Percentiles rank a stretch among this genome's conserved stretches.
These are phyloP conservation scores for Gnathonemus echidnorhynchus DNA, from an alignment of 2,113 vertebrate genomes.

Conservation along the genomic window DNA sequence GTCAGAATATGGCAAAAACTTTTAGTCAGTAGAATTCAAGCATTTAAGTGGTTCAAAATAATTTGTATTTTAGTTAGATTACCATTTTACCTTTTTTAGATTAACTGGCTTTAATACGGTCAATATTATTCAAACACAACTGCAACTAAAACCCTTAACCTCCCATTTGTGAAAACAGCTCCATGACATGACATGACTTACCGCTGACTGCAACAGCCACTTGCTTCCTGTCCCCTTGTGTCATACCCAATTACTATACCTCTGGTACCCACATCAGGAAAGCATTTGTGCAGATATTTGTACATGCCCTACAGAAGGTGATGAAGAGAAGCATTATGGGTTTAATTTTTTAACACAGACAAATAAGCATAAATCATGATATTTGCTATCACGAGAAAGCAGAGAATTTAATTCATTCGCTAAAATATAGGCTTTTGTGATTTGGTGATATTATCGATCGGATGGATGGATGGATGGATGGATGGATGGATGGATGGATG, in stretches of 20 bases:
- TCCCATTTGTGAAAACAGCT: neutral
- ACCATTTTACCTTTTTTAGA: neutral
- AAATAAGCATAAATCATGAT: neutral
- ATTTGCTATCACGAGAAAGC: neutral
- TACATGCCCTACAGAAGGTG: slow-evolving; percentile 72
- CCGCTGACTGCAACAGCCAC: slow-evolving; percentile 88
- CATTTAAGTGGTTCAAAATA: neutral
- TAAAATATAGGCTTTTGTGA: neutral
- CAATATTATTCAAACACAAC: neutral
- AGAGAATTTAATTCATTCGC: neutral
- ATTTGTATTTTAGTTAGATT: neutral
- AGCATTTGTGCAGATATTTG: slow-evolving; percentile 72
- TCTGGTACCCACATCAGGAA: slow-evolving; percentile 72
- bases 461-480: neutral
- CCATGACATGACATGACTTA: slow-evolving; percentile 35
- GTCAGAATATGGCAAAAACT: neutral
- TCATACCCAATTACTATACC: slow-evolving; percentile 91
- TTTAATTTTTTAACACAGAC: neutral
- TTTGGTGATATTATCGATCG: too few species aligned
- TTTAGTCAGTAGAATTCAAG: neutral
- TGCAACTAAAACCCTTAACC: neutral
- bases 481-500: neutral
- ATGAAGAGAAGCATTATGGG: neutral
- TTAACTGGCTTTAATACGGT: neutral
- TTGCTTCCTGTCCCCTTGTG: slow-evolving; percentile 79